Conservation (phyloP, 2,113 vertebrate species). For the Pterocles burchelli region DNA sequence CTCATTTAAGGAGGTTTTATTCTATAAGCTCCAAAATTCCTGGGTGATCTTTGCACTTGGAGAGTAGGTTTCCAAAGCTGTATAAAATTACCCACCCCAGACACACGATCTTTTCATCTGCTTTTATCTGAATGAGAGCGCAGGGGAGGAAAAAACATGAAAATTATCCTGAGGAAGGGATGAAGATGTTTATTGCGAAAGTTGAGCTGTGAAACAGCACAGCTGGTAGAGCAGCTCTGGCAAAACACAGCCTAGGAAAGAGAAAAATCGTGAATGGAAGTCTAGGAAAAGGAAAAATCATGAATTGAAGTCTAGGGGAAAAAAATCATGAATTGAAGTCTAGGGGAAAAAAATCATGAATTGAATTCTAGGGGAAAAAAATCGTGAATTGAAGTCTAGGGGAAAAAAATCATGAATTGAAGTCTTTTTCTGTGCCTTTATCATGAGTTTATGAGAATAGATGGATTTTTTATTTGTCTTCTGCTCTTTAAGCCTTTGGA, state of each 20-base stretch:
- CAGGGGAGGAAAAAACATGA: not conserved
- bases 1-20: not conserved
- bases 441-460: not conserved
- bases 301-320: no score
- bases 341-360: not conserved
- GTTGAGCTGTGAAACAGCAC: not conserved
- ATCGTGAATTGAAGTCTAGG: not conserved
- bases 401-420: not conserved
- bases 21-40: not conserved
- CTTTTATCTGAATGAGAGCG: not conserved
- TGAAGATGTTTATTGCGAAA: not conserved
- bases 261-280: no score
- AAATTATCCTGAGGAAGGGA: not conserved
- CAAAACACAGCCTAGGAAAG: not conserved
- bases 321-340: not conserved
- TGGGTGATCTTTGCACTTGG: not conserved
- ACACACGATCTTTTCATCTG: not conserved
- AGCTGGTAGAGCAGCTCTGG: not conserved
- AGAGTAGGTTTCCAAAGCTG: conserved; percentile 16
- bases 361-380: not conserved
- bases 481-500: not conserved
- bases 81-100: not conserved
- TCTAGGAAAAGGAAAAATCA: no score
- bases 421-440: not conserved
- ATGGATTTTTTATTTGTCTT: not conserved